A percentile compares a stretch with the other conserved stretches of the same genome.
Conservation (phyloP, 2,113 vertebrate genomes). For the Cololabis saira region DNA sequence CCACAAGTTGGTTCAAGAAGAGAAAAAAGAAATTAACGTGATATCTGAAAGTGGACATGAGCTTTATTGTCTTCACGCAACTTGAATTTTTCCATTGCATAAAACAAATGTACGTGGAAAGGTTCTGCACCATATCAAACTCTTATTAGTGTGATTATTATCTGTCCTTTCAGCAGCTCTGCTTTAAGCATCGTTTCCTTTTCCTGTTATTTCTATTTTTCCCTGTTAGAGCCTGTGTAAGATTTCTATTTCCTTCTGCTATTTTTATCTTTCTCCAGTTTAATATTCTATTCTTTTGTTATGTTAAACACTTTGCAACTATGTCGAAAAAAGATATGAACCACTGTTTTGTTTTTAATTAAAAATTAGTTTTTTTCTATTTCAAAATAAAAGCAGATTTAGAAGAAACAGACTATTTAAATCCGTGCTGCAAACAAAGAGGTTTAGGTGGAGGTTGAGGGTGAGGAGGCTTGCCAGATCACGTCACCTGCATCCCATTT, state of each 20-base stretch:
- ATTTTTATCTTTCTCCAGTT: not conserved
- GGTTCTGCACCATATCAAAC: too few species aligned
- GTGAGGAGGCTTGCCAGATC: slow-evolving; percentile 30
- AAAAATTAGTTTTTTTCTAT: slow-evolving; percentile 2
- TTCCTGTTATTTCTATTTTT: not conserved
- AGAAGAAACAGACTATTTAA: not conserved
- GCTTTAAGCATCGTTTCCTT: not conserved
- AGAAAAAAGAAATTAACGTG: too few species aligned
- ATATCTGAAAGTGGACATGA: too few species aligned
- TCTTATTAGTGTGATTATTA: too few species aligned
- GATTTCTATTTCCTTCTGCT: not conserved
- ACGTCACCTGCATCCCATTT: slow-evolving; percentile 63
- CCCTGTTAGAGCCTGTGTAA: not conserved
- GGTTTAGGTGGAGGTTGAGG: slow-evolving; percentile 36
- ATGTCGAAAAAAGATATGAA: not conserved
- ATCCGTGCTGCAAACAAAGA: slow-evolving; percentile 11
- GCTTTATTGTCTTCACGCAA: too few species aligned
- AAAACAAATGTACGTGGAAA: too few species aligned
- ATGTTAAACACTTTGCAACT: not conserved
- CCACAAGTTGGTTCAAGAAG: too few species aligned
- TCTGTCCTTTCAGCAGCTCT: not conserved
- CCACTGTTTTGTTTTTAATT: too few species aligned
- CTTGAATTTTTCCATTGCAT: too few species aligned
- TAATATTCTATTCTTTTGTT: not conserved
- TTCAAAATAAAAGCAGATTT: not conserved